Evolutionary conservation across 2,113 vertebrate species (phyloP), one percentile per base, ranked within the genome.

Genomic region (Callaeas wilsoni): DNA sequence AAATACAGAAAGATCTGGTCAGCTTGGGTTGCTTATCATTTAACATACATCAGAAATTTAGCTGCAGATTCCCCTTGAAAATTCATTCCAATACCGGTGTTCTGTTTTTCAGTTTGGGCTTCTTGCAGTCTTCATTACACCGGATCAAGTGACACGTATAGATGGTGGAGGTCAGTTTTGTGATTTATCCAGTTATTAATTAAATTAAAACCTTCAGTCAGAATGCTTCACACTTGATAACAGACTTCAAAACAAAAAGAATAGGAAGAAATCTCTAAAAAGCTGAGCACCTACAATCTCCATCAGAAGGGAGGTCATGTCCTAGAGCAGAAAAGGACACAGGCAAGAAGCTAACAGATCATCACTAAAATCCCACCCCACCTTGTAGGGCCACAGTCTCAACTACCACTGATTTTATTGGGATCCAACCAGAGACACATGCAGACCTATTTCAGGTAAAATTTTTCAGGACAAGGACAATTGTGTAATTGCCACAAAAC

Each of bases 391-490:
- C 26, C 5, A 13, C 19, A 35, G 30, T 67, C 67, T 75, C 65
- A 75, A 13, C 22, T 53, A 33, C 16, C 53, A 13, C 33, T 55
- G 70, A 44, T 75, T 82, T 93, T 53, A 57, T 59, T 20, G 63
- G 33, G 39, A 73, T 83, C 44, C 41, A 82, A 20, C 27, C 77
- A 68, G 62, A 71, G 8, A 73, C 5, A 20, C 50, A 5, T 5
- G 20, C 59, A 84, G 60, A 74, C 33, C 39, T 84, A 52, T 60
- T 87, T 80, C 55, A 46, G 71, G 63, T 50, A 65, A 30, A 53
- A 17, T 25, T 95, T 96, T 92, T 77, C 85, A 92, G 79, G 85
- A 55, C 88, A 39, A 93, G 79, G 75, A 69, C 75, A 90, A 63
- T 39, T 94, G 88, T 93, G 67, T 93, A 94, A 83, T 67, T 92